Conservation (phyloP, 2,888 invertebrate species). For the Xestia rhomboidea region DNA sequence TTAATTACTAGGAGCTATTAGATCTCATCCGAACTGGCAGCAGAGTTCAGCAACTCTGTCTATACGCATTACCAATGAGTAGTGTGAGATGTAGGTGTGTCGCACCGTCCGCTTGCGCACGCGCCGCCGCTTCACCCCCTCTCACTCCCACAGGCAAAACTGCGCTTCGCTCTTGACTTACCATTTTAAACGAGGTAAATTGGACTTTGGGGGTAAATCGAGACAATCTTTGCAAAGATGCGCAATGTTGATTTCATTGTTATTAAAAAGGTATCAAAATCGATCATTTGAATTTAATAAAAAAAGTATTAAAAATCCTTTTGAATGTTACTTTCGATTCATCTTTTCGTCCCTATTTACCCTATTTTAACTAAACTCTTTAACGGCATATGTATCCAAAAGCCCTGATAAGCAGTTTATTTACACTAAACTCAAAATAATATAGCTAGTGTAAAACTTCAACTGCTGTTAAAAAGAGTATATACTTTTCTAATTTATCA, state of each 20-base stretch:
- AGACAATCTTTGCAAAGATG: not conserved
- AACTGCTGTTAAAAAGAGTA: not conserved
- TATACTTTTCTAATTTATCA: not conserved
- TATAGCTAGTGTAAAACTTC: not conserved
- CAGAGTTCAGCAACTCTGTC: not conserved
- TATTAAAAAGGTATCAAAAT: not conserved
- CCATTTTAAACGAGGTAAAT: not conserved
- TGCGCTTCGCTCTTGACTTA: slow-evolving; percentile 49
- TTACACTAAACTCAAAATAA: not conserved
- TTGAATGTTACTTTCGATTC: not conserved
- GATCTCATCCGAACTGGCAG: not conserved
- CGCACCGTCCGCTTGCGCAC: slow-evolving; percentile 66
- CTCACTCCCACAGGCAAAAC: slow-evolving; percentile 55
- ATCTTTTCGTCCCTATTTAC: not conserved
- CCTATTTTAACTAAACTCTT: not conserved
- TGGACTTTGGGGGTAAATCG: not conserved
- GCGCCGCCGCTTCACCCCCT: slow-evolving; percentile 82
- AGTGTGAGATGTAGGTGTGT: slow-evolving; percentile 22
- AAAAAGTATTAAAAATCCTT: not conserved
- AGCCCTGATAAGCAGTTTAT: not conserved
- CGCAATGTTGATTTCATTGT: not conserved
- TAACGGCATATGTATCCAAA: slow-evolving; percentile 8
- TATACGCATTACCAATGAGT: not conserved
- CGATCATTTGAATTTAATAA: not conserved
- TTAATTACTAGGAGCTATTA: not conserved